These are phyloP conservation scores for Dryobates pubescens DNA, from an alignment of 2,797 vertebrate species.

Conservation along the genomic window DNA sequence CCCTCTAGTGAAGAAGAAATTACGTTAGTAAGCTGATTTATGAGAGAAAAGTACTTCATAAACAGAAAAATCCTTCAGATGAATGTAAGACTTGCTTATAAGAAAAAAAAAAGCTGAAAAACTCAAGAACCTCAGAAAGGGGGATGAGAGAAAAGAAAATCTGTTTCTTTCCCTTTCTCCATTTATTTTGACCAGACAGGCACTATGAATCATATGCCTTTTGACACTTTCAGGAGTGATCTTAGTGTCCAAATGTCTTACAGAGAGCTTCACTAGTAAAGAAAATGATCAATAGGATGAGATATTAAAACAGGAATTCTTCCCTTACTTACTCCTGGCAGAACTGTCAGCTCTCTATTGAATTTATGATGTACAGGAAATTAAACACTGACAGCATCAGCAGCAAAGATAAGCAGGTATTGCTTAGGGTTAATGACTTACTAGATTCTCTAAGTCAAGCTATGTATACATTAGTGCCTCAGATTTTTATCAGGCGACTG, in stretches of 20 bases:
- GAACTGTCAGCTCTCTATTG: slow-evolving; percentile 42
- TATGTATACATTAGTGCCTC: slow-evolving; percentile 47
- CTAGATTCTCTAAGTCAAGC: slow-evolving; percentile 53
- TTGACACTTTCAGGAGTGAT: slow-evolving; percentile 17
- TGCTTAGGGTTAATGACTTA: slow-evolving; percentile 64
- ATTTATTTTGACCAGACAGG: not conserved
- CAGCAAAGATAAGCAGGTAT: slow-evolving; percentile 55
- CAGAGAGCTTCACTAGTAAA: not conserved
- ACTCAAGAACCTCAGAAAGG: not conserved
- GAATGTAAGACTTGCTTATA: not conserved
- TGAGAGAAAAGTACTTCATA: not conserved
- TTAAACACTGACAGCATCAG: slow-evolving; percentile 72
- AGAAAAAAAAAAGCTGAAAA: not conserved
- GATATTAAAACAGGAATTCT: slow-evolving; percentile 43
- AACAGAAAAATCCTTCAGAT: not conserved
- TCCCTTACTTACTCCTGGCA: not conserved
- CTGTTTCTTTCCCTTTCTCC: not conserved
- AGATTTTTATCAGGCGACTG: slow-evolving; percentile 61
- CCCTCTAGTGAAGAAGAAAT: not conserved
- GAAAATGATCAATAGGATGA: slow-evolving; percentile 39
- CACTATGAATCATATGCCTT: not conserved
- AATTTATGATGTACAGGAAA: slow-evolving; percentile 73
- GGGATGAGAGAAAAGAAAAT: not conserved
- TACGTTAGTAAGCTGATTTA: not conserved
- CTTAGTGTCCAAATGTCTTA: slow-evolving; percentile 24